Conservation (phyloP, 2,888 invertebrate species). For the Eurois occulta region DNA sequence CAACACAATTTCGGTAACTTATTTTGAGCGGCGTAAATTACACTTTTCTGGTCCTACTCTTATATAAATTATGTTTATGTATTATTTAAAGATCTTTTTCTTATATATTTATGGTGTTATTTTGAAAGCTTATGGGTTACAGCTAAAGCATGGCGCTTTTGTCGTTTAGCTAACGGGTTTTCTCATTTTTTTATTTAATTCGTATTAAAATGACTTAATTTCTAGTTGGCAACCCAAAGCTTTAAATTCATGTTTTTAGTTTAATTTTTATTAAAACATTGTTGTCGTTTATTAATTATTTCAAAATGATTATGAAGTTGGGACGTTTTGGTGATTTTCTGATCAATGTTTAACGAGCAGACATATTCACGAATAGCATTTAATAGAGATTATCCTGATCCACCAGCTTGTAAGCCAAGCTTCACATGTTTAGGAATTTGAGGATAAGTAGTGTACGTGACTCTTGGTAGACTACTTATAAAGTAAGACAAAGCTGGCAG, state of each 20-base stretch:
- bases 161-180: slow-evolving; percentile 71
- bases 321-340: slow-evolving; percentile 16
- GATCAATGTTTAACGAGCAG: slow-evolving; percentile 20
- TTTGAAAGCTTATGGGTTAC: slow-evolving; percentile 89
- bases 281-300: slow-evolving; percentile 33
- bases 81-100: slow-evolving; percentile 40
- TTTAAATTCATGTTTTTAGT: slow-evolving; percentile 67
- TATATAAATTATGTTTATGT: slow-evolving; percentile 53
- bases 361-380: neutral
- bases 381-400: neutral
- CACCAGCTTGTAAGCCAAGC: neutral
- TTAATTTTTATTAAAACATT: slow-evolving; percentile 45
- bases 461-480: neutral
- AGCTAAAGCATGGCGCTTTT: slow-evolving; percentile 82
- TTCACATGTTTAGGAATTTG: neutral
- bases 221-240: slow-evolving; percentile 85
- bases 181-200: slow-evolving; percentile 59
- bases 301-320: neutral
- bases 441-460: neutral
- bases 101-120: slow-evolving; percentile 69
- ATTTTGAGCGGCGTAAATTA: slow-evolving; percentile 23
- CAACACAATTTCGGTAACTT: neutral
- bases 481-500: too few relatives aligned
- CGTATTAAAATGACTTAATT: slow-evolving; percentile 61
- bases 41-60: slow-evolving; percentile 15